These are phyloP conservation scores for Syngnathus scovelli DNA, from an alignment of 2,113 vertebrate species.

Conservation along the genomic window DNA sequence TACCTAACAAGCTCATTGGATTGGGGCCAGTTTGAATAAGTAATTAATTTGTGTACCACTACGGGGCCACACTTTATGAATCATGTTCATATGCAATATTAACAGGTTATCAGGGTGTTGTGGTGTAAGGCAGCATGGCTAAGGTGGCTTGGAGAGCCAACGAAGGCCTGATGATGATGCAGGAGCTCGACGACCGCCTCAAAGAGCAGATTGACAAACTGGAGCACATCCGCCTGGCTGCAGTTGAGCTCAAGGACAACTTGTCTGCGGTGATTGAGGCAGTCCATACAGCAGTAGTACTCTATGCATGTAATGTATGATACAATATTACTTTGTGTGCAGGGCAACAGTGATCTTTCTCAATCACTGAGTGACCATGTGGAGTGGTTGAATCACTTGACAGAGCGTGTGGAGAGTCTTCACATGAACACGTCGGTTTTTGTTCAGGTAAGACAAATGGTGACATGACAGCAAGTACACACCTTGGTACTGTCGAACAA, in stretches of 20 bases:
- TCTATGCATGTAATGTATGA: not conserved
- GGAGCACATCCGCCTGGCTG: constrained; percentile 69
- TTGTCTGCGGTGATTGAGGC: constrained; percentile 46
- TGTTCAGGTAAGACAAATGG: constrained; percentile 62
- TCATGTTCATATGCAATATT: not conserved
- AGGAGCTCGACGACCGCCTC: constrained; percentile 72
- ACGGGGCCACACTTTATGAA: not conserved
- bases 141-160: constrained; percentile 21
- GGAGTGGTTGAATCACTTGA: constrained; percentile 66
- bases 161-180: constrained; percentile 74
- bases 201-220: constrained; percentile 73
- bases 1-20: not conserved
- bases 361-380: constrained; percentile 67
- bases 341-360: constrained; percentile 59
- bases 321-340: not conserved
- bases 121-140: constrained; percentile 45
- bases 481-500: too few species aligned
- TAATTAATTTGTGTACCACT: too few species aligned
- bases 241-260: constrained; percentile 62
- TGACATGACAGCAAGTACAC: not conserved
- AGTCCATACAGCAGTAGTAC: not conserved
- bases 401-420: constrained; percentile 69
- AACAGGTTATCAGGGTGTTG: not conserved
- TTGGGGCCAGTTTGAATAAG: too few species aligned
- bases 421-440: constrained; percentile 73